These are phyloP conservation scores for Dendrolimus kikuchii DNA, from an alignment of 1,140 invertebrate genomes.

Conservation along the genomic window DNA sequence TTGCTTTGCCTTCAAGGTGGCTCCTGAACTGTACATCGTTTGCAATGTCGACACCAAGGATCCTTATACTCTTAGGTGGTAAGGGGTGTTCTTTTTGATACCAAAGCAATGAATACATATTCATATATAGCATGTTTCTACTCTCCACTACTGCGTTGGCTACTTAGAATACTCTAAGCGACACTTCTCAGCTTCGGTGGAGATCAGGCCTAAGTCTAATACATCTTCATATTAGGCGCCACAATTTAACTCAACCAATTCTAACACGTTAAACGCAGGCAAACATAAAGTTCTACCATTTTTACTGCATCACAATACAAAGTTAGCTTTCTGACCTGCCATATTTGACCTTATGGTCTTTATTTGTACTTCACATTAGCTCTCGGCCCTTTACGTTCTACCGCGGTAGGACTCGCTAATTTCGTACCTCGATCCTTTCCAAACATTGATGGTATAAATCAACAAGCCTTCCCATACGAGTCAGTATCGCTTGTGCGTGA, in stretches of 20 bases:
- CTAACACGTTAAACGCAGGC: conserved; percentile 17
- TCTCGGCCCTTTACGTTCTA: conserved; percentile 12
- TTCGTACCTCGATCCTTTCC: conserved; percentile 23
- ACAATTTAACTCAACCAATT: conserved; percentile 10
- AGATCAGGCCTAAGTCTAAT: no score
- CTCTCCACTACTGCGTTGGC: no score
- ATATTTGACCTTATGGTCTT: conserved; percentile 12
- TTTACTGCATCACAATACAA: conserved; percentile 16
- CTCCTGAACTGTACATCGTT: no score
- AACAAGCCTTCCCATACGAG: conserved; percentile 19
- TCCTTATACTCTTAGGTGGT: no score
- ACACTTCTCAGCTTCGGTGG: no score
- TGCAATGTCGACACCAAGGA: no score
- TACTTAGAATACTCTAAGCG: no score
- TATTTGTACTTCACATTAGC: conserved; percentile 15
- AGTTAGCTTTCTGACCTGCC: conserved; percentile 4
- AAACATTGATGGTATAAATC: conserved; percentile 19
- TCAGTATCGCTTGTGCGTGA: conserved; percentile 9
- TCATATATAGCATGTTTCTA: no score
- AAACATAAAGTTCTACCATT: conserved; percentile 11
- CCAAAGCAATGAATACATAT: no score
- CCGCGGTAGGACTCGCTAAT: conserved; percentile 35
- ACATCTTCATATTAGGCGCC: conserved; percentile 11
- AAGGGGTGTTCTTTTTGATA: no score
- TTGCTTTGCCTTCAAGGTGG: no score